Evolutionary conservation across 2,797 vertebrate genomes (phyloP).

Genomic region (Pitangus sulphuratus): DNA sequence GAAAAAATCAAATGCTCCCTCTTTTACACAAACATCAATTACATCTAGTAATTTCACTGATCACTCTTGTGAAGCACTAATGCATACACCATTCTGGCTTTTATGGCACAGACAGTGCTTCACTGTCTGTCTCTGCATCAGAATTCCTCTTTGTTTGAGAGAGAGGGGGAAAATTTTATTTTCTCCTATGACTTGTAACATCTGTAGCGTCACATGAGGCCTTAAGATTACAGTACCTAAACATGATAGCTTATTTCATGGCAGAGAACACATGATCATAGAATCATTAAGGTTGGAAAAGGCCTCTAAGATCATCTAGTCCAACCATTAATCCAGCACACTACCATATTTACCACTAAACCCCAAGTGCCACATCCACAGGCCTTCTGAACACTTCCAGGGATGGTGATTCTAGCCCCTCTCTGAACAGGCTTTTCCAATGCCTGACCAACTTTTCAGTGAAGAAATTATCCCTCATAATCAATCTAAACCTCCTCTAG

Average conservation of each 20-base stretch:
- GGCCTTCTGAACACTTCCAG: background rate
- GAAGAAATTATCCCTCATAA: background rate
- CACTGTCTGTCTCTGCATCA: constrained; percentile 9
- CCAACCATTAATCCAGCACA: background rate
- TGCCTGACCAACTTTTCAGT: background rate
- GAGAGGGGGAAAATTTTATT: background rate
- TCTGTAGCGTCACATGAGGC: background rate
- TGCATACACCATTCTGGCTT: constrained; percentile 14
- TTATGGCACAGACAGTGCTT: constrained; percentile 28
- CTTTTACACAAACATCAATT: constrained; percentile 77
- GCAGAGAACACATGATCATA: background rate
- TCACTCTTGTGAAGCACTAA: constrained; percentile 52
- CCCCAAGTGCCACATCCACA: background rate
- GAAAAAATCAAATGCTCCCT: constrained; percentile 69
- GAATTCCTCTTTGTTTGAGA: background rate
- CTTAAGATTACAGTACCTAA: background rate
- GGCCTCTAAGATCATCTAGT: fast-evolving
- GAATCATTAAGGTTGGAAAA: background rate
- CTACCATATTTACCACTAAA: background rate
- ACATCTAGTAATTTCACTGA: constrained; percentile 71
- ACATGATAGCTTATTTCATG: background rate
- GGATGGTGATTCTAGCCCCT: background rate
- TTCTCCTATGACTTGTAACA: background rate
- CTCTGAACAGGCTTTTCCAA: background rate
- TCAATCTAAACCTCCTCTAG: background rate